Evolutionary conservation across 2,888 invertebrate species (phyloP).

Genomic region (Carabus problematicus): DNA sequence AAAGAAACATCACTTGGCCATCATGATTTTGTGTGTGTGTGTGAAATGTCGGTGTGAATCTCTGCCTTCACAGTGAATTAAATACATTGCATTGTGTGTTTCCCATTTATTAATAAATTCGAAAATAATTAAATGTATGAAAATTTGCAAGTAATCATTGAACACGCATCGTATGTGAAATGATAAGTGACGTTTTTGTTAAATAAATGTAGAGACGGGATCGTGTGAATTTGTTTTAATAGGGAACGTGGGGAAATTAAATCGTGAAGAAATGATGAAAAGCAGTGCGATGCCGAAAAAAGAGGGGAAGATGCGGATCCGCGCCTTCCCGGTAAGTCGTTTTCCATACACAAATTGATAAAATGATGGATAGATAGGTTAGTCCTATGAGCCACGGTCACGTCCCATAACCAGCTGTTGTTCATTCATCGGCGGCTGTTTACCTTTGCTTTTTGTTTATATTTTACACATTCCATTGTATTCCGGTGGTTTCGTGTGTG

Average conservation of each 20-base stretch:
- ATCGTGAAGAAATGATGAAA: constrained; percentile 67
- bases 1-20: constrained; percentile 42
- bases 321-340: constrained; percentile 94
- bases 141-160: constrained; percentile 42
- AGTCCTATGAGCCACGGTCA: constrained; percentile 34
- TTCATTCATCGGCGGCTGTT: constrained; percentile 30
- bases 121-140: constrained; percentile 40
- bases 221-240: constrained; percentile 35
- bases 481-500: too few species aligned
- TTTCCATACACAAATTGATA: constrained; percentile 39
- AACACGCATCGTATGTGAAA: constrained; percentile 32
- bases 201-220: constrained; percentile 40
- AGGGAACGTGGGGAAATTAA: constrained; percentile 41
- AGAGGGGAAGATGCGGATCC: constrained; percentile 96
- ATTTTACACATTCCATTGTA: constrained; percentile 8
- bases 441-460: constrained; percentile 20
- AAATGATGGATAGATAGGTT: constrained; percentile 36
- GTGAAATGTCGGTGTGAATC: constrained; percentile 41
- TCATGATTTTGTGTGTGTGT: constrained; percentile 42
- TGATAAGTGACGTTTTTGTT: constrained; percentile 42
- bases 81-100: constrained; percentile 33
- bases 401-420: constrained; percentile 35
- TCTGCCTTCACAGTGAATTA: constrained; percentile 38
- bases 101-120: constrained; percentile 34
- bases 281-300: constrained; percentile 81